Base-by-base conservation (phyloP, 2,888 invertebrate species). In the Micoletzkya japonica region DNA sequence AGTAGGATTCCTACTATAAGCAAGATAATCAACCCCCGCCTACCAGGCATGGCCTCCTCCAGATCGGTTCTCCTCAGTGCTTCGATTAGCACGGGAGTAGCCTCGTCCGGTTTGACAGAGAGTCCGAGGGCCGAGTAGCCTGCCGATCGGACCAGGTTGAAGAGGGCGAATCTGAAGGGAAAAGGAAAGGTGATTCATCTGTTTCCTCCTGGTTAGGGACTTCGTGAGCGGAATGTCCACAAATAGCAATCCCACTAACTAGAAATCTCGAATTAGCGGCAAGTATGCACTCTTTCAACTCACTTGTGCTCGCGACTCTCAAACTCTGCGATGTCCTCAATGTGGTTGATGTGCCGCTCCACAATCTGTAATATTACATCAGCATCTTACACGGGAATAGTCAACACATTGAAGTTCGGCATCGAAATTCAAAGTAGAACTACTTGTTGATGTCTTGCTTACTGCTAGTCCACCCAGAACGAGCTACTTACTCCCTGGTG, bases 101-200 rank as follows among this genome's bases (percentile, higher is more conserved):
- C 17, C 4, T 24, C 30, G 37, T 60, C 61, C n/a, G 39, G 50
- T 28, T 64, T 67, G 6, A 78, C 75, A 17, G 76, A 76, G 6
- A 78, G 69, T 17, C 75, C 75, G 10, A 79, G 59, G 2, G 77
- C 72, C 6, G 71, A 73, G 39, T 78, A 79, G 30, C 76, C 77
- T 10, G 76, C 76, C 0, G 72, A 70, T 24, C 79, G 73, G 57
- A 79, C 67, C 36, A 79, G 72, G 30, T 76, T 76, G 69, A 74
- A 74, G 56, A 79, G 78, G 17, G 73, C 71, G 34, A 57, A 57
- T 1, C 69, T 58, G 56, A n/a, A n/a, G n/a, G n/a, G n/a, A n/a
- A n/a, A n/a, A n/a, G n/a, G n/a, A n/a, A n/a, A n/a, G n/a, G n/a
- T n/a, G n/a, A n/a, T n/a, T n/a, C n/a, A n/a, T n/a, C n/a, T n/a